Percentiles rank a stretch among this genome's conserved stretches.
Conservation (phyloP, 2,113 vertebrate species). For the Perccottus glenii region DNA sequence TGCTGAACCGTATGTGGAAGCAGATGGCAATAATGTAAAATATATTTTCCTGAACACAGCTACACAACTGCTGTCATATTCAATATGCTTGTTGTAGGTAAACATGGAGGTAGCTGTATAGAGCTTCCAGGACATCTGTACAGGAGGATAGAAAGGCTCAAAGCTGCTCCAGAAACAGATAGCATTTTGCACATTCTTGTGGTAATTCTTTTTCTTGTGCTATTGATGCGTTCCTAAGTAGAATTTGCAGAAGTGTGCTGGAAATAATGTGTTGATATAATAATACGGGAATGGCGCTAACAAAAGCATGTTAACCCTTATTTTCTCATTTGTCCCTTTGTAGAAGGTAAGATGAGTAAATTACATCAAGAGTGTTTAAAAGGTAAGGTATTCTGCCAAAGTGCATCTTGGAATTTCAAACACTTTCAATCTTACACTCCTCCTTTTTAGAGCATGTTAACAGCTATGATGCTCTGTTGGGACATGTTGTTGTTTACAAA, state of each 20-base stretch:
- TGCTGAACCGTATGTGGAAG: constrained; percentile 9
- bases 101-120: constrained; percentile 1
- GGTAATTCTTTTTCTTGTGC: neutral
- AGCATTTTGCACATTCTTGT: constrained; percentile 5
- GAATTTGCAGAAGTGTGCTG: neutral
- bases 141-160: neutral
- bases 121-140: constrained; percentile 4
- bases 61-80: constrained; percentile 9
- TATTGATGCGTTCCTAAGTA: neutral
- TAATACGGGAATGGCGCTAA: too few relatives aligned
- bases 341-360: too few relatives aligned
- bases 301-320: too few relatives aligned
- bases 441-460: too few relatives aligned
- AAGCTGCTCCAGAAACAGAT: constrained; percentile 8
- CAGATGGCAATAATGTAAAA: constrained; percentile 12
- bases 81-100: constrained; percentile 4
- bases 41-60: neutral
- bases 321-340: too few relatives aligned
- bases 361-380: too few relatives aligned
- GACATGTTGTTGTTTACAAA: too few relatives aligned
- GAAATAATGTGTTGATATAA: neutral
- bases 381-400: too few relatives aligned
- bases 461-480: too few relatives aligned
- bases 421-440: too few relatives aligned
- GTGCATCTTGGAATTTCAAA: too few relatives aligned